Evolutionary conservation across 2,113 vertebrate genomes (phyloP).

Genomic region (Myodes glareolus): DNA sequence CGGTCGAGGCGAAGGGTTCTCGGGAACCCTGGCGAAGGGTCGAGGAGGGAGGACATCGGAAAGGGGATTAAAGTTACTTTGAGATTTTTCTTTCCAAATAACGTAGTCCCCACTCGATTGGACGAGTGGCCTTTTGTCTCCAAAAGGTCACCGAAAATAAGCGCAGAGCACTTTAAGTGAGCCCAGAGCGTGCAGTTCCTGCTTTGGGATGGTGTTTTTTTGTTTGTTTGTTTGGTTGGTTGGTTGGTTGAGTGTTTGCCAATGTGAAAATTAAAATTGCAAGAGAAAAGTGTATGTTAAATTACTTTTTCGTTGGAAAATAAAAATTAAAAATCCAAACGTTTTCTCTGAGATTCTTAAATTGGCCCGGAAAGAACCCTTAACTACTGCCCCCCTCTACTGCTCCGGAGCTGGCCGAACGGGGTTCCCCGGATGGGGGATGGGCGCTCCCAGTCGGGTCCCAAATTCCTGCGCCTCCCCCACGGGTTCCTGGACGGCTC

Average conservation of each 20-base stretch:
- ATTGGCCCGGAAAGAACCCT: neutral
- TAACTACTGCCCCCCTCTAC: neutral
- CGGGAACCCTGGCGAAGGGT: neutral
- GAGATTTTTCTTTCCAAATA: neutral
- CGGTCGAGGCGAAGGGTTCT: no score
- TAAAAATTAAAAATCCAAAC: neutral
- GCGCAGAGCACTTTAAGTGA: constrained; percentile 7
- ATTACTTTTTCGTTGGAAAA: neutral
- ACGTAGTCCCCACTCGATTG: neutral
- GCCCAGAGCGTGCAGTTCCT: neutral
- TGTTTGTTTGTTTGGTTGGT: neutral
- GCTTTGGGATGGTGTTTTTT: neutral
- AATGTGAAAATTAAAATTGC: neutral
- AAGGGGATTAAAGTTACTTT: neutral
- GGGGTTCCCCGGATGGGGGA: constrained; percentile 21
- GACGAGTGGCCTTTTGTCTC: constrained; percentile 59
- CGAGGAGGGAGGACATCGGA: neutral
- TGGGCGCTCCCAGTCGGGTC: neutral
- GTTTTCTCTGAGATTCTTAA: neutral
- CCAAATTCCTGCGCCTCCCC: constrained; percentile 73
- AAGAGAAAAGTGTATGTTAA: neutral
- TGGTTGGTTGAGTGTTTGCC: neutral
- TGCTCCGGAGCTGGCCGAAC: neutral
- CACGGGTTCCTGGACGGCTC: constrained; percentile 72
- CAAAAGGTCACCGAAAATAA: neutral